phyloP scores from a whole-genome alignment of 1,140 invertebrate genomes.

The Eumaeus atala region DNA sequence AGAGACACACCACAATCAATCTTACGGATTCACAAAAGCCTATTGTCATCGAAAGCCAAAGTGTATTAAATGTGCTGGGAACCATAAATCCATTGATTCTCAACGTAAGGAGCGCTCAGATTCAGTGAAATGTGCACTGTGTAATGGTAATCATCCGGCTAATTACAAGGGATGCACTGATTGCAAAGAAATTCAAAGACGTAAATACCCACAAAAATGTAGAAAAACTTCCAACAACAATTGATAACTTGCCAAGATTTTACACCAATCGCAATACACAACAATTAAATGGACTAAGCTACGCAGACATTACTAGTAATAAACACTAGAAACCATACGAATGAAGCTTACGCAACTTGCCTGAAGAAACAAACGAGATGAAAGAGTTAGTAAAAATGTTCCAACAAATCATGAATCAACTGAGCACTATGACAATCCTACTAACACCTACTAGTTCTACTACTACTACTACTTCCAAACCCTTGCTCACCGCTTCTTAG shows the following conservation, averaged over 20 bases:
- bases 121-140: conserved; percentile 18
- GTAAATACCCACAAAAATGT: not conserved
- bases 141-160: conserved; percentile 19
- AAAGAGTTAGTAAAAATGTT: not conserved
- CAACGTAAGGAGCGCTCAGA: conserved; percentile 9
- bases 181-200: not conserved
- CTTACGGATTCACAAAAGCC: conserved; percentile 40
- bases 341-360: too few relatives aligned
- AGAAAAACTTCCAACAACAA: too few relatives aligned
- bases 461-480: conserved; percentile 2
- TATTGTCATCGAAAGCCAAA: conserved; percentile 29
- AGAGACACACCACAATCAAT: conserved; percentile 38
- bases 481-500: conserved; percentile 16
- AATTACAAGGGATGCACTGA: conserved; percentile 16
- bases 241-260: too few relatives aligned
- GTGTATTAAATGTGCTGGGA: conserved; percentile 46
- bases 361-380: not conserved
- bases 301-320: too few relatives aligned
- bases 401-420: not conserved
- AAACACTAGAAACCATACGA: too few relatives aligned
- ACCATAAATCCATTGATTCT: conserved; percentile 25
- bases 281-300: too few relatives aligned
- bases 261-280: too few relatives aligned
- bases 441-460: not conserved
- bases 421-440: conserved; percentile 4